Evolutionary conservation across 2,888 invertebrate species (phyloP).

Genomic region (Sclerodermus sp.): DNA sequence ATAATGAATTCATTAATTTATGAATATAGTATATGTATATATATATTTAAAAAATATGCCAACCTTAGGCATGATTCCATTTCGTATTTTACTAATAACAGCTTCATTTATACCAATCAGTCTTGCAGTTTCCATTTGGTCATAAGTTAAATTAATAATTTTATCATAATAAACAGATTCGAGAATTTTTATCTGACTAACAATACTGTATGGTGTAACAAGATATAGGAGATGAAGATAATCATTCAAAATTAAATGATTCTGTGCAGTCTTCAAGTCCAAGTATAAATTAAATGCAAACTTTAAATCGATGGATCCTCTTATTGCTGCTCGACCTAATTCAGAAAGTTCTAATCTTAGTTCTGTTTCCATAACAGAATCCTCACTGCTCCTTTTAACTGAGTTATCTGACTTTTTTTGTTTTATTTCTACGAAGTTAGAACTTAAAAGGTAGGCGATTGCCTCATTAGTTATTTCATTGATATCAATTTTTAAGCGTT

Average conservation of each 20-base stretch:
- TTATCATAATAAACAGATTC: slow-evolving; percentile 64
- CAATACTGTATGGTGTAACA: slow-evolving; percentile 77
- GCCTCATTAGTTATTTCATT: slow-evolving; percentile 57
- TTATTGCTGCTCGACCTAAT: slow-evolving; percentile 81
- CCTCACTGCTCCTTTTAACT: slow-evolving; percentile 28
- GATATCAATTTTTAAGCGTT: slow-evolving; percentile 54
- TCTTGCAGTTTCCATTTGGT: slow-evolving; percentile 68
- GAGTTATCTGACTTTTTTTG: slow-evolving; percentile 26
- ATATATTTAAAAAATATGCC: neutral
- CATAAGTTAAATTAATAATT: slow-evolving; percentile 64
- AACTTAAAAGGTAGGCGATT: slow-evolving; percentile 57
- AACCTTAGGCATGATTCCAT: slow-evolving; percentile 48
- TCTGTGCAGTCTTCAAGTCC: slow-evolving; percentile 74
- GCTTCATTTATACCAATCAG: slow-evolving; percentile 79
- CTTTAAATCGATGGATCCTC: slow-evolving; percentile 79
- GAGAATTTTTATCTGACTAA: slow-evolving; percentile 62
- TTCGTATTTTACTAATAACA: slow-evolving; percentile 40
- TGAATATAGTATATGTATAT: slow-evolving; percentile 2
- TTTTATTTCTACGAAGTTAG: slow-evolving; percentile 53
- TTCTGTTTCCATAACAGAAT: slow-evolving; percentile 30
- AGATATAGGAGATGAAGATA: slow-evolving; percentile 86
- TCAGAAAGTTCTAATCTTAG: slow-evolving; percentile 63
- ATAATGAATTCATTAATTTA: no score
- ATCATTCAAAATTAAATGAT: slow-evolving; percentile 76
- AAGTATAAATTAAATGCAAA: slow-evolving; percentile 71